Conservation (phyloP, 2,888 invertebrate genomes). For the Netelia melanura region DNA sequence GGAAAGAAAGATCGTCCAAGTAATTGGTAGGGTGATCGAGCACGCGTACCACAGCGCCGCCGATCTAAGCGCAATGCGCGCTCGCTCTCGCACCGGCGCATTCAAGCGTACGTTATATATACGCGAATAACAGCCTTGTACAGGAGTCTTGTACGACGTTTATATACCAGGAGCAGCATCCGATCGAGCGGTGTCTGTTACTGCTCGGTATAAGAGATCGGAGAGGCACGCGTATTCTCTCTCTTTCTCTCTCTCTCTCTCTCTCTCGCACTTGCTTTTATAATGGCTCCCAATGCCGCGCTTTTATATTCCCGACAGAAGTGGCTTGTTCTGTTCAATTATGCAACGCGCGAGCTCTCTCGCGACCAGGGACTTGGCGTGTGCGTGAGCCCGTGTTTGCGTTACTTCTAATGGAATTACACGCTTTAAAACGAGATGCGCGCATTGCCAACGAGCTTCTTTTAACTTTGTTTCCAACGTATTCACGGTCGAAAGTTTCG, state of each 20-base stretch:
- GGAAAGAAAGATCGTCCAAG: conserved; percentile 26
- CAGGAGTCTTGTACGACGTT: conserved; percentile 17
- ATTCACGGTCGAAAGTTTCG: conserved; percentile 6
- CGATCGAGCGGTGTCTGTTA: conserved; percentile 56
- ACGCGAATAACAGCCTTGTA: conserved; percentile 51
- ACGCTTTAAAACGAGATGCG: conserved; percentile 47
- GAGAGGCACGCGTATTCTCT: conserved; percentile 1
- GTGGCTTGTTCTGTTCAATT: conserved; percentile 73
- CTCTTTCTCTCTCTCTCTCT: conserved; percentile 1
- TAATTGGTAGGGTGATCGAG: conserved; percentile 56
- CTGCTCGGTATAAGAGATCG: conserved; percentile 63
- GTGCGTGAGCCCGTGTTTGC: conserved; percentile 15
- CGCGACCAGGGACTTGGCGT: not conserved
- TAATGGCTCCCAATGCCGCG: conserved; percentile 34
- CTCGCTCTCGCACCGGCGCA: not conserved
- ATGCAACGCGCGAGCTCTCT: conserved; percentile 66
- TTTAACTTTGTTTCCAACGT: not conserved
- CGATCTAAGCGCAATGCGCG: conserved; percentile 31
- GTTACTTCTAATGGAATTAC: conserved; percentile 72
- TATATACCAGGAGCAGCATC: conserved; percentile 32
- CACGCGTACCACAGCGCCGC: conserved; percentile 38
- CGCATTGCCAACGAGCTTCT: not conserved
- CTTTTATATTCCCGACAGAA: conserved; percentile 61
- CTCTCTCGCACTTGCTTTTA: conserved; percentile 22
- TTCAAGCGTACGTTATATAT: conserved; percentile 22